phyloP scores from a whole-genome alignment of 2,113 vertebrate genomes.

The Entomyzon cyanotis region DNA sequence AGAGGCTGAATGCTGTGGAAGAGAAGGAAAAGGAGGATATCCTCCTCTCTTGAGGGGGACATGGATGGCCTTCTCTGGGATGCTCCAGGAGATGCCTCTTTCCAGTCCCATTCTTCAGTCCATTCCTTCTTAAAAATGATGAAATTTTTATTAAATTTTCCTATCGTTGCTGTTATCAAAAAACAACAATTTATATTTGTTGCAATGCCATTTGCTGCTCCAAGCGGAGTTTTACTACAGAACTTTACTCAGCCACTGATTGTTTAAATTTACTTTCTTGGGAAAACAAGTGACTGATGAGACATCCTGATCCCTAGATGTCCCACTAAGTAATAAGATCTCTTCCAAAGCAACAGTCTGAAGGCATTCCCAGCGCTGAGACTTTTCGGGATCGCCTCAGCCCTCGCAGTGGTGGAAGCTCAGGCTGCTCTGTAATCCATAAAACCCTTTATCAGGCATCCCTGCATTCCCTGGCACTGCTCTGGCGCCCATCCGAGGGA shows the following conservation, averaged over 20 bases:
- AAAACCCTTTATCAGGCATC: background rate
- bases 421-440: background rate
- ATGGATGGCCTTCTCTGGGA: background rate
- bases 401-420: background rate
- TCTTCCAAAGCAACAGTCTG: background rate
- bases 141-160: background rate
- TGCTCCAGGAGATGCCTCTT: background rate
- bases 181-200: background rate
- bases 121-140: background rate
- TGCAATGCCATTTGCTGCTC: background rate
- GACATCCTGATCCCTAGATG: background rate
- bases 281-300: background rate
- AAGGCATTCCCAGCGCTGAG: background rate
- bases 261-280: background rate
- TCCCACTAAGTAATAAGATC: background rate
- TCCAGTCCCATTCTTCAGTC: background rate
- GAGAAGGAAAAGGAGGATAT: background rate
- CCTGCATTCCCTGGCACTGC: conserved; percentile 42
- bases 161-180: background rate
- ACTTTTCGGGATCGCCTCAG: background rate
- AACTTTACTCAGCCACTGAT: background rate
- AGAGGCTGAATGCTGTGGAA: background rate
- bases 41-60: too few relatives aligned
- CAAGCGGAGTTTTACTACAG: background rate
- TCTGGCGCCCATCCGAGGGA: background rate